Base-by-base conservation (phyloP, 2,797 vertebrate species). In the Spinus pinus region DNA sequence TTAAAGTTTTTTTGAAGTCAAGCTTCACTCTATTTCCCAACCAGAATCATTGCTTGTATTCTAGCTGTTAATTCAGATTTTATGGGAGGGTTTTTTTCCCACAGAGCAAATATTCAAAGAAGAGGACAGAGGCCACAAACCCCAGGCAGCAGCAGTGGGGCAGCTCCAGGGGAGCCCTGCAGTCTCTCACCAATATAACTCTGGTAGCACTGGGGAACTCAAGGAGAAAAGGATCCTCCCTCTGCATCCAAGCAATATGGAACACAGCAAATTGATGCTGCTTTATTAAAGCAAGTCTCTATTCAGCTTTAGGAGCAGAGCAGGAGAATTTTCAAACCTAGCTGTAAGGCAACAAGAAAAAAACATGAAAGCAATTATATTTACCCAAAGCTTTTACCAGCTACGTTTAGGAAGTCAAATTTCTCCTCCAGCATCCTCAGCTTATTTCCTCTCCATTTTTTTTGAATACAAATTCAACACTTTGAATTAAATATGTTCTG, bases 371-470 rank as follows among this genome's bases (percentile, higher is more conserved):
- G 93, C 4, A 6, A 79, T 83, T 92, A 15, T 80, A 92, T 95
- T 92, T 85, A 93, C 54, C 35, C 91, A 92, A 83, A 91, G 92
- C 81, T 92, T 93, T 95, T 77, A 91, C 50, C 61, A 91, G 83
- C 37, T 77, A 62, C 24, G 4, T 90, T 95, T 88, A 86, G 44
- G 69, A 95, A 94, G 62, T 88, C 50, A 74, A 90, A 94, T 90
- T 91, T 84, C 67, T 92, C 93, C 67, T 91, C 82, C 70, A 92
- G 82, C 94, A 84, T 67, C 66, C 90, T 88, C 78, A 91, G 73
- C 77, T 86, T 91, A 81, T 72, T 84, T 95, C 81, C 54, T 94
- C 39, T 58, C n/a, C n/a, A 20, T 81, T 91, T 88, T 71, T 74
- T 90, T 94, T 94, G 25, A 91, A 95, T 57, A 69, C 18, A 86